Base-by-base conservation (phyloP, 1,140 invertebrate species). In the Globodera rostochiensis region DNA sequence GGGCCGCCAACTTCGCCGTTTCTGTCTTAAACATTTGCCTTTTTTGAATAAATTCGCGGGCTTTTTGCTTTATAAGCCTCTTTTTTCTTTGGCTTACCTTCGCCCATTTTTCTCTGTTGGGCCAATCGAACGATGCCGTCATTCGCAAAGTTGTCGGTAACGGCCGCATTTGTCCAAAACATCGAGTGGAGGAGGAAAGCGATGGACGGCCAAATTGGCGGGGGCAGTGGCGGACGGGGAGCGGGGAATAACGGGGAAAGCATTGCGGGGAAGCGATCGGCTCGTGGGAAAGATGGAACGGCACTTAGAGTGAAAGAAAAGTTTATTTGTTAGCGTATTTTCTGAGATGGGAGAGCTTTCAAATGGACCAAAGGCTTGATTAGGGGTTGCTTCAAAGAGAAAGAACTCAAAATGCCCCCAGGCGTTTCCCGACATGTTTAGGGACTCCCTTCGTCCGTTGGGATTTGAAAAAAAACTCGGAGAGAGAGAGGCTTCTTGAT, bases 181-280 rank as follows among this genome's bases (percentile, higher is more conserved):
- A 80, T 80, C 36, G 79, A 80, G 21, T 80, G 80, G 45, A 80
- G 76, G 46, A 80, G 19, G 19, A 64, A 64, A 19, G 57, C 57
- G 19, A 64, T 19, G 57, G 57, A 19, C 11, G 57, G 57, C 57
- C 13, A 64, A 64, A 64, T 19, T 6, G 57, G 57, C 11, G 57
- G 57, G 15, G 19, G 19, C 11, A 64, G 57, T 64, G 57, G 57
- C 57, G 15, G 57, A 64, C 57, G 57, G 15, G 64, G 19, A 13
- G 21, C 11, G 7, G 19, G 69, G 15, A 83, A 25, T 49, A 84
- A 64, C 13, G 69, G 73, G 6, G 75, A 50, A 60, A n/a, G 60
- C 5, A 64, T 19, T 64, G 57, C 57, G 57, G 57, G 57, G 57
- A 64, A 64, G 5, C 57, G 57, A 64, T 19, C 19, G 57, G 11